These are phyloP conservation scores for Zaprionus obscuricornis DNA, from an alignment of 2,888 invertebrate genomes.

Conservation along the genomic window DNA sequence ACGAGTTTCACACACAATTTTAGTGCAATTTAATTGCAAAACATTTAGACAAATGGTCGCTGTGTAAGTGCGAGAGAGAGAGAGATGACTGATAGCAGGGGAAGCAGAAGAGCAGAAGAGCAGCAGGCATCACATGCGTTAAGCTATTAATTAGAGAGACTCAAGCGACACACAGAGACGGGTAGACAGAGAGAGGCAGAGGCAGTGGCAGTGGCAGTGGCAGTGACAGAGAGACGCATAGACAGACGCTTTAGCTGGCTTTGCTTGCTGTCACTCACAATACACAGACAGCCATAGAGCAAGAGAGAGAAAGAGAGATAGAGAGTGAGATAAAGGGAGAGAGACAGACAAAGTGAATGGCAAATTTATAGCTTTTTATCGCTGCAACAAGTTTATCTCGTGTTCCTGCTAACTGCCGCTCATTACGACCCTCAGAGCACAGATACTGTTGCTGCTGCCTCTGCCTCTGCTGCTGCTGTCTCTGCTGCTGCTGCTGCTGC, in stretches of 20 bases:
- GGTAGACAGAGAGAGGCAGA: too few species aligned
- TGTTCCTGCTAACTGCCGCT: constrained; percentile 66
- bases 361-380: constrained; percentile 71
- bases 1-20: constrained; percentile 41
- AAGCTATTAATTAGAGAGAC: constrained; percentile 65
- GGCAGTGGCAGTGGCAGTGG: too few species aligned
- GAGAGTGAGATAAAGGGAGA: too few species aligned
- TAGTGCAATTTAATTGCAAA: constrained; percentile 70
- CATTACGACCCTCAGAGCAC: constrained; percentile 53
- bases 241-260: not conserved
- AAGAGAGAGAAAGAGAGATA: too few species aligned
- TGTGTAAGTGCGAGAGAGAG: not conserved
- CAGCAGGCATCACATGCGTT: constrained; percentile 32
- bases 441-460: constrained; percentile 6
- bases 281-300: not conserved
- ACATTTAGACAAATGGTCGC: constrained; percentile 46
- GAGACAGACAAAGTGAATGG: constrained; percentile 39
- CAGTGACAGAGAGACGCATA: constrained; percentile 6
- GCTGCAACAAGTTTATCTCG: constrained; percentile 74
- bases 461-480: constrained; percentile 3
- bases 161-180: constrained; percentile 21
- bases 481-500: constrained; percentile 11
- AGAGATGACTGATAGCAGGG: not conserved
- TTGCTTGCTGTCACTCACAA: not conserved
- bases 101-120: not conserved